Evolutionary conservation across 2,888 invertebrate species (phyloP), one percentile per base, ranked within the genome.

Genomic region (Agriotes lineatus): DNA sequence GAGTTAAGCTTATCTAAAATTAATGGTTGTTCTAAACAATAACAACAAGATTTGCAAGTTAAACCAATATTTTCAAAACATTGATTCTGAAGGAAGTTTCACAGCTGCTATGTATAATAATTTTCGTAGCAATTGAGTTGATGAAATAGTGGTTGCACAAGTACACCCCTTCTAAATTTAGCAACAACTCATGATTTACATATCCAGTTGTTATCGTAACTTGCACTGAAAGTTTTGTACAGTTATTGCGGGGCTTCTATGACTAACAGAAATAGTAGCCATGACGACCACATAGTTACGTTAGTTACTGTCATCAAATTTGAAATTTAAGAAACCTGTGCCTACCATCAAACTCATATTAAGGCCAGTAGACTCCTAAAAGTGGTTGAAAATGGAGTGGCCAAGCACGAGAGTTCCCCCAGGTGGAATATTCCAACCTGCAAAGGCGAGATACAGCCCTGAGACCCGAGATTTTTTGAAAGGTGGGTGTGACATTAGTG

Each of bases 391-490:
- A 74, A 83, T 89, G 76, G 85, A 85, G 52, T 92, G 92, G 92
- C 91, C 91, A 0, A 92, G 91, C 78, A 88, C 87, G 79, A 88
- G 87, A 73, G 86, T 93, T 72, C 85, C 88, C 1, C 88, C 87
- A 52, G 92, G 92, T 1, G 93, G 93, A 1, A 86, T 93, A 59
- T 91, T 93, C 79, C 93, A 94, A 78, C 85, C 90, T 0, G 87
- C 88, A 7, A 88, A 88, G 78, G 87, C 87, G 1, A 85, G 88
- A 69, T 91, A 90, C 72, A 90, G 91, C 76, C 86, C 88, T 19
- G 89, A 90, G 67, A 92, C 91, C 0, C 88, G 88, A 69, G 84
- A 90, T 75, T 87, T 93, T 75, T 83, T 94, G 10, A 92, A 91
- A 87, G 86, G 94, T 93, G 85, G 25, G 25, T 25, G 25, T 25